Evolutionary conservation across 2,113 vertebrate genomes (phyloP).

Genomic region (Lipotes vexillifer): DNA sequence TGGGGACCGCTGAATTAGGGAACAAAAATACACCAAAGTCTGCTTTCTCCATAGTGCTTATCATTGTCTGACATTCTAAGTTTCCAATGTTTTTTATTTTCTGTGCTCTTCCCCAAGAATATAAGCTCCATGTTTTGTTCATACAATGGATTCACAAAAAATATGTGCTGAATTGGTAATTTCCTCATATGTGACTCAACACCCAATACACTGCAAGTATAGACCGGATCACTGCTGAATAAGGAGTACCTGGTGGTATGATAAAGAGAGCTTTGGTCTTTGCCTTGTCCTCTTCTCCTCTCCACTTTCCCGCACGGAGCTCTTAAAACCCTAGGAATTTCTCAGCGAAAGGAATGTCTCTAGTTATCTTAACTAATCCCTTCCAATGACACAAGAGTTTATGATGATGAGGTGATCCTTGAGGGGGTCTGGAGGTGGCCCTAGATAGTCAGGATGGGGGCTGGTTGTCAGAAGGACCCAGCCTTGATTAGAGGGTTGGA

Average conservation of each 20-base stretch:
- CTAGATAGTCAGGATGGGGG: too few relatives aligned
- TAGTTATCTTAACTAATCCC: background rate
- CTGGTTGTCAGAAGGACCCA: background rate
- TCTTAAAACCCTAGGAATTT: background rate
- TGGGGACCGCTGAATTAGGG: background rate
- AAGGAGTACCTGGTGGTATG: accelerated
- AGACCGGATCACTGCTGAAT: accelerated
- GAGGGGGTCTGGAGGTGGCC: background rate
- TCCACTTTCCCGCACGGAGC: background rate
- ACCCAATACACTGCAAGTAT: background rate
- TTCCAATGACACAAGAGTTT: background rate
- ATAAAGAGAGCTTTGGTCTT: background rate
- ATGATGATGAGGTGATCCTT: background rate
- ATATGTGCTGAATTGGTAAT: accelerated
- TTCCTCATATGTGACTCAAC: background rate
- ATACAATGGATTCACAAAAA: too few relatives aligned
- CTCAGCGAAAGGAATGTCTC: background rate
- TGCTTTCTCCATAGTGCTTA: background rate
- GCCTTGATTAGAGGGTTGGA: background rate
- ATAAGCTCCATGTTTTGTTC: background rate
- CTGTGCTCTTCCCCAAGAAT: background rate
- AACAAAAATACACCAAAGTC: background rate
- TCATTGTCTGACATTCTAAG: too few relatives aligned
- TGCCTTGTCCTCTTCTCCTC: background rate
- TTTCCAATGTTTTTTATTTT: background rate